A percentile compares a stretch with the other conserved stretches of the same genome.
Conservation (phyloP, 2,113 vertebrate species). For the Pyrgilauda ruficollis region DNA sequence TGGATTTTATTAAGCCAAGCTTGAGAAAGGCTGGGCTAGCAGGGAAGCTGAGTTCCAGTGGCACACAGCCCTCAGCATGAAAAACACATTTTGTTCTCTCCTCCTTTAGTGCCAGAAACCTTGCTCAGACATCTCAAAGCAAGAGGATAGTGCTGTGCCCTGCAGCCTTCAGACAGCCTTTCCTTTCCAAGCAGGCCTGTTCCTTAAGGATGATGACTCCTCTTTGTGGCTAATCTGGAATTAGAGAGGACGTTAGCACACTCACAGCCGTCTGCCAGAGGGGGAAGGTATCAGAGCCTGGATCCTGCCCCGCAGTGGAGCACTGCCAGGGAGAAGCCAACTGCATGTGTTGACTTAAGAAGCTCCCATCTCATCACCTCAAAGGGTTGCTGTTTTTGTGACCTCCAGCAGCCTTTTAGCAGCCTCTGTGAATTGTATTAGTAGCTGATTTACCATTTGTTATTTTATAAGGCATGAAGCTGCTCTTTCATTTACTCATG, state of each 20-base stretch:
- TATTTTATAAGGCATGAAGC: neutral
- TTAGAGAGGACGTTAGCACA: neutral
- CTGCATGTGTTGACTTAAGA: neutral
- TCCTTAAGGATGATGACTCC: neutral
- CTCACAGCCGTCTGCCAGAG: neutral
- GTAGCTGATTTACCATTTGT: constrained; percentile 1
- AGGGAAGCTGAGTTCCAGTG: neutral
- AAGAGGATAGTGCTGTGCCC: neutral
- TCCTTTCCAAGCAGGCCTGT: neutral
- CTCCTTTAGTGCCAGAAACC: neutral
- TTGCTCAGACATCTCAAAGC: neutral
- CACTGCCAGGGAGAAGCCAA: neutral
- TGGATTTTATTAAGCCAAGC: neutral
- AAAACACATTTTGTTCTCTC: neutral
- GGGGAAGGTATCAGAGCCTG: constrained; percentile 3
- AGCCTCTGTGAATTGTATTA: neutral
- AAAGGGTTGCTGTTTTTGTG: constrained; percentile 16
- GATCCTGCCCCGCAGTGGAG: neutral
- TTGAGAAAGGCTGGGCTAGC: neutral
- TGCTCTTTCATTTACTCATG: neutral
- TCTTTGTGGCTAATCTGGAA: constrained; percentile 44
- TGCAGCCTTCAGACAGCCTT: neutral
- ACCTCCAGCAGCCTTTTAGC: constrained; percentile 29
- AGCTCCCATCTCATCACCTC: neutral
- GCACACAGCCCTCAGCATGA: neutral